phyloP scores from a whole-genome alignment of 2,888 invertebrate species.

The Chrysodeixis includens region DNA sequence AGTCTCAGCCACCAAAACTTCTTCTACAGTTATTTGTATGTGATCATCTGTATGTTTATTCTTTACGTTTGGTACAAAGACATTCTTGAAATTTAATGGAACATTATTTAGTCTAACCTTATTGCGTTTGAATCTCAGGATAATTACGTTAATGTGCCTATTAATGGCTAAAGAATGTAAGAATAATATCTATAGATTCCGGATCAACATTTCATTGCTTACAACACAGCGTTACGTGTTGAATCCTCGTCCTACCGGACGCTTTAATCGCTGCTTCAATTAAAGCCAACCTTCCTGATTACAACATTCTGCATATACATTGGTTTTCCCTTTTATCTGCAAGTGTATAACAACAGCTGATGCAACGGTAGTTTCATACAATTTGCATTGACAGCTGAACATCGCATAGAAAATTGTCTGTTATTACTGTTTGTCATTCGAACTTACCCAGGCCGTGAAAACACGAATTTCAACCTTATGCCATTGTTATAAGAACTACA shows the following conservation, averaged over 20 bases:
- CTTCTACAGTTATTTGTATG: no score
- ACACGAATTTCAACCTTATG: neutral
- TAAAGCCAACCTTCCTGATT: neutral
- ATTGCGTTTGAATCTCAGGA: no score
- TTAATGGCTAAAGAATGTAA: neutral
- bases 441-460: neutral
- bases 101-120: no score
- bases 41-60: no score
- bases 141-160: no score
- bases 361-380: neutral
- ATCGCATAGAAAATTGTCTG: constrained; percentile 1
- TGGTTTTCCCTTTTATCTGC: neutral
- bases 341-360: constrained; percentile 2
- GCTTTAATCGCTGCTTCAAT: neutral
- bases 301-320: neutral
- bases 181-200: neutral
- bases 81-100: no score
- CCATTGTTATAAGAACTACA: neutral
- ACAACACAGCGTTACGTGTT: neutral
- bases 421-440: neutral
- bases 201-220: neutral
- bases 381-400: neutral
- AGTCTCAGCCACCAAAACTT: no score
- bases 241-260: constrained; percentile 1
- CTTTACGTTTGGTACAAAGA: no score